Conservation (phyloP, 1,140 invertebrate genomes). For the Leptinotarsa undecemlineata region DNA sequence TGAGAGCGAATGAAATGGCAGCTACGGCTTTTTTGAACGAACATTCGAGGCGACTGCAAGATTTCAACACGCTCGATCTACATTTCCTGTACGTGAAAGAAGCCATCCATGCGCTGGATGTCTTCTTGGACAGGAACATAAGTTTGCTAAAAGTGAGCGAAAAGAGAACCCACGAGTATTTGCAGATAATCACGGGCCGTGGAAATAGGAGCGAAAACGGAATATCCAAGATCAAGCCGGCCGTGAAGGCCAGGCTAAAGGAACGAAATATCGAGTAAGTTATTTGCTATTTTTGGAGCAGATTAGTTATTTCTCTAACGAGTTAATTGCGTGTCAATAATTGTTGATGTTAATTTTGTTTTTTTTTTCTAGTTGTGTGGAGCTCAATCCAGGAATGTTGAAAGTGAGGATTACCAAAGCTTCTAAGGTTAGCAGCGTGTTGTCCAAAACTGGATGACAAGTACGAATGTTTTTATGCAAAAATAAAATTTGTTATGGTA, state of each 20-base stretch:
- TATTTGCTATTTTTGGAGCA: no score
- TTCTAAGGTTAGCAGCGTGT: constrained; percentile 39
- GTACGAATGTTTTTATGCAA: no score
- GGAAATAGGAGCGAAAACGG: constrained; percentile 72
- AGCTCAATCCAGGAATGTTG: constrained; percentile 56
- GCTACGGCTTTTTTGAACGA: constrained; percentile 55
- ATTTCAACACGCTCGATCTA: constrained; percentile 67
- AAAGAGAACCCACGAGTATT: constrained; percentile 50
- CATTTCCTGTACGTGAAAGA: constrained; percentile 77
- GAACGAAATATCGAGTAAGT: constrained; percentile 62
- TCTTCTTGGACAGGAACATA: constrained; percentile 72
- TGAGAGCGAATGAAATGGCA: constrained; percentile 61
- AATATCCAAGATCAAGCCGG: constrained; percentile 70
- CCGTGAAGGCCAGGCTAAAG: constrained; percentile 63
- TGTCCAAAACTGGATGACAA: neutral
- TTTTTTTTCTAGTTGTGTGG: constrained; percentile 32
- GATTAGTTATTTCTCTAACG: no score
- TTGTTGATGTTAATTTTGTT: no score
- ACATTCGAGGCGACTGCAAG: constrained; percentile 43
- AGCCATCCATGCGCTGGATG: constrained; percentile 68
- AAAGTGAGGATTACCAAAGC: constrained; percentile 54
- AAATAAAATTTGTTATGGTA: no score
- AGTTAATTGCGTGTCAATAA: no score
- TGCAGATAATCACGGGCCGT: constrained; percentile 77
- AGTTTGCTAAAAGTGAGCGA: constrained; percentile 55